Percentiles rank a stretch among this genome's conserved stretches.
Conservation (phyloP, 2,113 vertebrate genomes). For the Motacilla alba region DNA sequence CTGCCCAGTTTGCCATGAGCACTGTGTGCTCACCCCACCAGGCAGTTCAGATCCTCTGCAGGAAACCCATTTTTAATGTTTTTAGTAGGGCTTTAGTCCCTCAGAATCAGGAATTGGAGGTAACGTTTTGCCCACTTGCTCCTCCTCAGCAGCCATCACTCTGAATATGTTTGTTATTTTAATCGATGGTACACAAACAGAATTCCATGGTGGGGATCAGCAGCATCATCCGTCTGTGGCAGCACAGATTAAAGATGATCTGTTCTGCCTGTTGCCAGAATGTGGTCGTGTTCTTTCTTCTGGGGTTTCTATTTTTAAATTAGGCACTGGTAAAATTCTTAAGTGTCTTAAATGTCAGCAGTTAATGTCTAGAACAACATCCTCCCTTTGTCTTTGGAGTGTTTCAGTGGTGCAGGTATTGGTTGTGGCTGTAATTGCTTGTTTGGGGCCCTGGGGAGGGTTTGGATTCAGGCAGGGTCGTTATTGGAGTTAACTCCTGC, state of each 20-base stretch:
- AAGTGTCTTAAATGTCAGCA: background rate
- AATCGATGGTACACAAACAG: background rate
- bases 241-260: background rate
- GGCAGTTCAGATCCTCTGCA: background rate
- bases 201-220: background rate
- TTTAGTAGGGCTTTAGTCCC: background rate
- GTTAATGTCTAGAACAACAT: background rate
- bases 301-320: background rate
- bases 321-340: background rate
- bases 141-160: fast-evolving
- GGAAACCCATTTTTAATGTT: background rate
- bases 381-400: constrained; percentile 1
- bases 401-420: background rate
- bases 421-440: background rate
- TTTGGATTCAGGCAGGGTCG: constrained; percentile 3
- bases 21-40: background rate
- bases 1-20: background rate
- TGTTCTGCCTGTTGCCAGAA: background rate
- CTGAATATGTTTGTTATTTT: background rate
- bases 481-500: background rate
- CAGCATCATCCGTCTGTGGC: background rate
- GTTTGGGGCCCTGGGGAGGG: constrained; percentile 26
- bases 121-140: background rate
- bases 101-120: background rate
- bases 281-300: background rate